Conservation (phyloP, 2,797 vertebrate genomes). For the Syngnathus rostellatus region DNA sequence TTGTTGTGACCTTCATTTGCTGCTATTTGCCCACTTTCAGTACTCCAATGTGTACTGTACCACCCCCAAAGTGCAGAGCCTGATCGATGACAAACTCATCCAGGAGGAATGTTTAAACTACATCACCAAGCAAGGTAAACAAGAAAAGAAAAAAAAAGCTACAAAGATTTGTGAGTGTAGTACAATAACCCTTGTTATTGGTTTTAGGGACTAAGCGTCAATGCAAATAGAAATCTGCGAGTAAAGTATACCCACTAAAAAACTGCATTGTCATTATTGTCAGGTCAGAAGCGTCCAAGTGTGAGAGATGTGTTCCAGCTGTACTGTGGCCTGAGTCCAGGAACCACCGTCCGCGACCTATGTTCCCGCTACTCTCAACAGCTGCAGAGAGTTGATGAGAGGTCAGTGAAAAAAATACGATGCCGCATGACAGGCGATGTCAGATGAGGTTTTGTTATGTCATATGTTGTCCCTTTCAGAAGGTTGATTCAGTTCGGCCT, state of each 20-base stretch:
- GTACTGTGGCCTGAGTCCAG: slow-evolving; percentile 93
- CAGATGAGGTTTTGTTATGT: not conserved
- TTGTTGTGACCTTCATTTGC: not conserved
- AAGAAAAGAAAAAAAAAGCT: not conserved
- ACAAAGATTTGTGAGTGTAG: not conserved
- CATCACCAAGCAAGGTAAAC: slow-evolving; percentile 85
- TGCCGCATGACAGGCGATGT: not conserved
- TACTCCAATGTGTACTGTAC: slow-evolving; percentile 98
- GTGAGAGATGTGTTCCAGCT: slow-evolving; percentile 94
- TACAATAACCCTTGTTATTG: not conserved
- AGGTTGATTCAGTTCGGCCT: slow-evolving; percentile 94
- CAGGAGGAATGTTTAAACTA: slow-evolving; percentile 93
- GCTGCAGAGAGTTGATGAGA: slow-evolving; percentile 89
- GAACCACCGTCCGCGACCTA: slow-evolving; percentile 92
- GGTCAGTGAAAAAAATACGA: slow-evolving; percentile 55
- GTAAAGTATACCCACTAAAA: not conserved
- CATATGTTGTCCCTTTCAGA: slow-evolving; percentile 52
- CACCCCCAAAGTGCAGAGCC: slow-evolving; percentile 89
- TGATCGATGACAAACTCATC: slow-evolving; percentile 89
- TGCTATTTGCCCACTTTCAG: slow-evolving; percentile 51
- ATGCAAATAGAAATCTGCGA: no score
- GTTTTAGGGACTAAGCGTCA: not conserved
- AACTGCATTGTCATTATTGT: not conserved
- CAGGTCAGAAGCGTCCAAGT: slow-evolving; percentile 87
- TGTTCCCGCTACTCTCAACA: slow-evolving; percentile 90